Percentiles rank a stretch among this genome's conserved stretches.
These are phyloP conservation scores for Drosophila demipolita DNA, from an alignment of 2,888 invertebrate species.

Conservation along the genomic window DNA sequence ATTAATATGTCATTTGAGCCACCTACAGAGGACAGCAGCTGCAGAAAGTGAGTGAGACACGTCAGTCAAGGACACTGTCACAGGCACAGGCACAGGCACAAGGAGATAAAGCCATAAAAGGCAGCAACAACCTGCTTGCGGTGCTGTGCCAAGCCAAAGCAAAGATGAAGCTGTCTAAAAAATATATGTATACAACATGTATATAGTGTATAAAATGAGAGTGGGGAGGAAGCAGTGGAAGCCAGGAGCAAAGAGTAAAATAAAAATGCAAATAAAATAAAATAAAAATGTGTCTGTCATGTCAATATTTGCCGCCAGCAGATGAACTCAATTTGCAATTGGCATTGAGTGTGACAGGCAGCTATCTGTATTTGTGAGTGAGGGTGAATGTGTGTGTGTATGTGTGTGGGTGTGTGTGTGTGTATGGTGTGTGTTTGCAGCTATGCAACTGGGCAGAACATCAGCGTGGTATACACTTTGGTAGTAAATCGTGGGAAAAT, in stretches of 20 bases:
- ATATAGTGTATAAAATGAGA: background rate
- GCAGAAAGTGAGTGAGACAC: conserved; percentile 30
- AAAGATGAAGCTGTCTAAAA: conserved; percentile 53
- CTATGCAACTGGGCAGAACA: conserved; percentile 36
- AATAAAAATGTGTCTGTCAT: conserved; percentile 82
- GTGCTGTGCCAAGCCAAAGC: conserved; percentile 37
- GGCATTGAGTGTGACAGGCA: conserved; percentile 70
- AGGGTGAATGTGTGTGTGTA: conserved; percentile 11
- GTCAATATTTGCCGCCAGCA: conserved; percentile 83
- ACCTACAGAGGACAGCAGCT: conserved; percentile 41
- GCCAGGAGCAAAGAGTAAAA: conserved; percentile 63
- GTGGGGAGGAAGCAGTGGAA: conserved; percentile 4
- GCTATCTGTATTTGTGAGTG: conserved; percentile 27
- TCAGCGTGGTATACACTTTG: conserved; percentile 63
- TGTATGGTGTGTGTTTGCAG: conserved; percentile 22
- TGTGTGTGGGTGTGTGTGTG: conserved; percentile 15
- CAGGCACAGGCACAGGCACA: background rate
- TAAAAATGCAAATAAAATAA: conserved; percentile 81
- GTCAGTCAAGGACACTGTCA: conserved; percentile 21
- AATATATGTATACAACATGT: conserved; percentile 16
- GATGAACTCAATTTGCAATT: conserved; percentile 80
- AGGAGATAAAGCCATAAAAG: conserved; percentile 45
- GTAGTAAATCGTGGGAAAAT: conserved; percentile 82
- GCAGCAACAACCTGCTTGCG: conserved; percentile 54
- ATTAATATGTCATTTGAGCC: conserved; percentile 80